phyloP scores from a whole-genome alignment of 2,797 vertebrate species.

The Scomberomorus guttatus region DNA sequence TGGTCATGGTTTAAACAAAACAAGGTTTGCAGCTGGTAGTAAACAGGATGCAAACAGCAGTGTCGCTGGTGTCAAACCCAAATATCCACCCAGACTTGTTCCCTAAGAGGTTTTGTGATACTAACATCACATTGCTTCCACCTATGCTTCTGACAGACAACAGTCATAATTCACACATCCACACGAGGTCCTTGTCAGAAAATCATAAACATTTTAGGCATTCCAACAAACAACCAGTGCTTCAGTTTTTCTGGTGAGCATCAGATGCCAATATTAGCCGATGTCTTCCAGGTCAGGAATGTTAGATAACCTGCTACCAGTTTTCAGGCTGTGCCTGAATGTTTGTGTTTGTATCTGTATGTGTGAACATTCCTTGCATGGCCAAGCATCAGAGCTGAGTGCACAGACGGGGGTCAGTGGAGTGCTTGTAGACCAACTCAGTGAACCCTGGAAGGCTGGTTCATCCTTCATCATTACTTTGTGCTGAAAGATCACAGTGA shows the following conservation, averaged over 20 bases:
- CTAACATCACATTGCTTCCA: conserved; percentile 64
- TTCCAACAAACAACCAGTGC: conserved; percentile 55
- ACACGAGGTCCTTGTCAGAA: conserved; percentile 59
- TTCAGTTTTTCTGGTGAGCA: conserved; percentile 39
- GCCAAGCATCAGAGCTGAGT: conserved; percentile 71
- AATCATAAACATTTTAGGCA: conserved; percentile 58
- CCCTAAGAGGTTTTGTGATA: conserved; percentile 40
- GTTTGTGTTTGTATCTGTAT: conserved; percentile 73
- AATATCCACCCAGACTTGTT: conserved; percentile 42
- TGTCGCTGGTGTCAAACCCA: conserved; percentile 38
- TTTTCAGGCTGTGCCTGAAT: conserved; percentile 64
- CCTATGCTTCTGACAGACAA: conserved; percentile 70
- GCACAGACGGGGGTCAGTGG: conserved; percentile 65
- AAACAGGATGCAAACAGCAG: conserved; percentile 33
- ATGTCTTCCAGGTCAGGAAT: conserved; percentile 69
- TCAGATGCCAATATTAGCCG: conserved; percentile 64
- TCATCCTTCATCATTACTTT: conserved; percentile 77
- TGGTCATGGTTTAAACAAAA: conserved; percentile 16
- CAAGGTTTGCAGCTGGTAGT: conserved; percentile 30
- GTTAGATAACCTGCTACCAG: conserved; percentile 74
- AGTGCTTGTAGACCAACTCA: conserved; percentile 73
- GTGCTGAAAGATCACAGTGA: conserved; percentile 77
- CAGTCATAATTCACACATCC: conserved; percentile 71
- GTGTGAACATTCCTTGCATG: conserved; percentile 80
- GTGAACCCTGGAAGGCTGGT: conserved; percentile 75